Evolutionary conservation across 2,797 vertebrate species (phyloP).

Genomic region (Gobio occitaniae): DNA sequence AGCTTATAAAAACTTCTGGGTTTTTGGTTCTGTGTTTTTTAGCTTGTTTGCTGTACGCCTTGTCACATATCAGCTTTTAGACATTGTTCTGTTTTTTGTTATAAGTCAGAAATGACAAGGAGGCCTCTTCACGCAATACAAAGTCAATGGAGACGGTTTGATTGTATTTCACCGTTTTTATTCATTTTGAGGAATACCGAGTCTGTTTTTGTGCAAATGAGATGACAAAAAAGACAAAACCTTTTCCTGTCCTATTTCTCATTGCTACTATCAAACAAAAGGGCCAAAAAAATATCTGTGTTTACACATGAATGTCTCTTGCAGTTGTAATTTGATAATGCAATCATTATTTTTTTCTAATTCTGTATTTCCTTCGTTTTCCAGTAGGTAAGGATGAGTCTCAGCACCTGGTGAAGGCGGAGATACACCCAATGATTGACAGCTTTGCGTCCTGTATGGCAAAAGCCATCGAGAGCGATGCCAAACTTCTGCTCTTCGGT

Average conservation of each 20-base stretch:
- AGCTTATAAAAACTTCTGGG: too few species aligned
- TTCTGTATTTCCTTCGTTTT: neutral
- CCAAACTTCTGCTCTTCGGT: constrained; percentile 89
- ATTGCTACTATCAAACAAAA: neutral
- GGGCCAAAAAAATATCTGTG: neutral
- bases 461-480: constrained; percentile 91
- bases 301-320: neutral
- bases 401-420: constrained; percentile 81
- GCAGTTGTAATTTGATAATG: neutral
- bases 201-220: too few species aligned
- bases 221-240: too few species aligned
- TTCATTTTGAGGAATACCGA: too few species aligned
- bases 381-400: constrained; percentile 43
- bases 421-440: constrained; percentile 88
- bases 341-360: neutral
- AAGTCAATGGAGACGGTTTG: too few species aligned
- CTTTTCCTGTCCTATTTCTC: neutral
- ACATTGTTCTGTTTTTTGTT: too few species aligned
- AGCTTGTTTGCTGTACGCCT: too few species aligned
- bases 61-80: too few species aligned
- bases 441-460: constrained; percentile 90
- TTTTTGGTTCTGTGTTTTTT: too few species aligned
- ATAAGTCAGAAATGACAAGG: too few species aligned
- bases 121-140: too few species aligned
- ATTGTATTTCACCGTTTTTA: too few species aligned